A percentile compares a stretch with the other conserved stretches of the same genome.
phyloP scores from a whole-genome alignment of 2,888 invertebrate species.

The Augochlorella aurata region DNA sequence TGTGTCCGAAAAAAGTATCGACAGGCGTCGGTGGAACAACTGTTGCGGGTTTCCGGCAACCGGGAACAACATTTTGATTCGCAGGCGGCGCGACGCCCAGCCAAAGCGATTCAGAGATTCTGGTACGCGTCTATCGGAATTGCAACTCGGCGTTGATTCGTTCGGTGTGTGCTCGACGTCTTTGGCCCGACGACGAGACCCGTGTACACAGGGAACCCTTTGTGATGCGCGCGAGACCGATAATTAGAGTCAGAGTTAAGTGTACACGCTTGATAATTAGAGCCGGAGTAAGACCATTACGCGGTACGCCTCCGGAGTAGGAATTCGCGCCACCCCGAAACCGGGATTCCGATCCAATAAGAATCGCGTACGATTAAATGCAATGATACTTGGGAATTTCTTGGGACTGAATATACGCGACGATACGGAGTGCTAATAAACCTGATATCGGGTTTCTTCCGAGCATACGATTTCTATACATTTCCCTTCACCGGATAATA shows the following conservation, averaged over 20 bases:
- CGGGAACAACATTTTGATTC: conserved; percentile 24
- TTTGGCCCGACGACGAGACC: conserved; percentile 23
- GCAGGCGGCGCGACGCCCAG: not conserved
- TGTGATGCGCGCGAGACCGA: conserved; percentile 34
- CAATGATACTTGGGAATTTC: too few relatives aligned
- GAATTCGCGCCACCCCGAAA: not conserved
- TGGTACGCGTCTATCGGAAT: conserved; percentile 30
- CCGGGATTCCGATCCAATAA: conserved; percentile 4
- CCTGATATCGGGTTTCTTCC: too few relatives aligned
- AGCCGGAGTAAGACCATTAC: conserved; percentile 40
- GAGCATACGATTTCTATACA: too few relatives aligned
- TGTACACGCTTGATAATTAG: conserved; percentile 51
- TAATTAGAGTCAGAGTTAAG: conserved; percentile 51
- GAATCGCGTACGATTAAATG: not conserved
- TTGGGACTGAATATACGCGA: too few relatives aligned
- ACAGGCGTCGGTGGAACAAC: not conserved
- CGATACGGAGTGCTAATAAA: too few relatives aligned
- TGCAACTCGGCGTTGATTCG: conserved; percentile 27
- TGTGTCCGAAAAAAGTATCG: not conserved
- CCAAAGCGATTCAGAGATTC: conserved; percentile 21
- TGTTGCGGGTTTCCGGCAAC: not conserved
- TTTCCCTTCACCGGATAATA: too few relatives aligned
- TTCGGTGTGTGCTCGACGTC: conserved; percentile 41
- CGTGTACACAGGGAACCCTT: conserved; percentile 31
- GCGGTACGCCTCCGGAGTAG: conserved; percentile 4